Percentiles rank a stretch among this genome's conserved stretches.
These are phyloP conservation scores for Acrobasis consociella DNA, from an alignment of 2,888 invertebrate species.

Conservation along the genomic window DNA sequence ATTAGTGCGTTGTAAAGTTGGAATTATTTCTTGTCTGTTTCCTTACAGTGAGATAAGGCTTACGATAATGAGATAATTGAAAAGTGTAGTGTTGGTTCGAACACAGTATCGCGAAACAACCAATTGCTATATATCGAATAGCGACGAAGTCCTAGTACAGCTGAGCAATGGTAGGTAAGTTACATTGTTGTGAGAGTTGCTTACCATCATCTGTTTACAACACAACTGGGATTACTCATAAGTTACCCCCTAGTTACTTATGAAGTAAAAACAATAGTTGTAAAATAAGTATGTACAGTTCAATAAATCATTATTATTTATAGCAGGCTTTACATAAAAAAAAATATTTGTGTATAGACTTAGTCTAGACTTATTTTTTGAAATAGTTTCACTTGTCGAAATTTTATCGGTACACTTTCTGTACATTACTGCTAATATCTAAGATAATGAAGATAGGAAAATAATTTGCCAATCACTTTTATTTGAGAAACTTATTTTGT, in stretches of 20 bases:
- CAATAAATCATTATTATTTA: too few species aligned
- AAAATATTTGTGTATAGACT: background rate
- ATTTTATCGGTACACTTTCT: conserved; percentile 4
- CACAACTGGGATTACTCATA: background rate
- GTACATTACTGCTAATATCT: background rate
- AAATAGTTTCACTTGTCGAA: background rate
- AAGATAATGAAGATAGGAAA: conserved; percentile 9
- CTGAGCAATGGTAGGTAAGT: conserved; percentile 3
- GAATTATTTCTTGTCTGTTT: conserved; percentile 62
- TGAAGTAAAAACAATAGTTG: too few species aligned
- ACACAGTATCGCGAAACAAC: conserved; percentile 6
- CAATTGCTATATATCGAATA: background rate
- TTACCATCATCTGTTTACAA: background rate
- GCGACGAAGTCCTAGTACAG: background rate
- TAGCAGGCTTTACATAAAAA: too few species aligned
- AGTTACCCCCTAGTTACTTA: background rate
- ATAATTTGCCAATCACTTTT: background rate
- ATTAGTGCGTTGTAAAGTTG: conserved; percentile 45
- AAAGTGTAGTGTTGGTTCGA: conserved; percentile 34
- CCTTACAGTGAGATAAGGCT: conserved; percentile 71
- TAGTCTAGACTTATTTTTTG: background rate
- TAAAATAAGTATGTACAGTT: too few species aligned
- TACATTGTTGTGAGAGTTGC: background rate
- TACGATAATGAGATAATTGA: conserved; percentile 71
- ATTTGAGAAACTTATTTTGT: background rate